Conservation (phyloP, 2,888 invertebrate species). For the Orthosia gracilis region DNA sequence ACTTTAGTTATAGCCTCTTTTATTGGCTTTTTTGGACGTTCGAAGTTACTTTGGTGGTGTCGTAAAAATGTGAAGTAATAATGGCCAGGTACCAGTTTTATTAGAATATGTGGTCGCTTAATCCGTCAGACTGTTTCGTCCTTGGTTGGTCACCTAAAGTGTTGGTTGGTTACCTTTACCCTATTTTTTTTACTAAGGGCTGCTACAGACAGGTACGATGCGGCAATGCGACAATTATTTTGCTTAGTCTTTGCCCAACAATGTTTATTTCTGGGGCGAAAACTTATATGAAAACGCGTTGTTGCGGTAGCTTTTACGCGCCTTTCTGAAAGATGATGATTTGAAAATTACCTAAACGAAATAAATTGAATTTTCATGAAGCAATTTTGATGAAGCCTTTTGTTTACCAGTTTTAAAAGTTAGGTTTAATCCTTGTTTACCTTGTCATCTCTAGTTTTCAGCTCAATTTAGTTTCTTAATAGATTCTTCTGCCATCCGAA, state of each 20-base stretch:
- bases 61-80: conserved; percentile 32
- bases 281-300: too few species aligned
- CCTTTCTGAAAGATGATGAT: too few species aligned
- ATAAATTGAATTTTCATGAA: not conserved
- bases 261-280: too few species aligned
- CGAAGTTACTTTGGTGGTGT: conserved; percentile 28
- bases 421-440: conserved; percentile 10
- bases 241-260: too few species aligned
- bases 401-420: conserved; percentile 2
- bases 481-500: too few species aligned
- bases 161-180: not conserved
- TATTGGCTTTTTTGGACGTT: conserved; percentile 46
- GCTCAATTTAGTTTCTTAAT: not conserved
- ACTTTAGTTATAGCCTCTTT: conserved; percentile 55
- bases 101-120: not conserved
- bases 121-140: not conserved
- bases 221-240: too few species aligned
- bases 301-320: too few species aligned
- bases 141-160: not conserved
- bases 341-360: not conserved
- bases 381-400: not conserved
- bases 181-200: too few species aligned
- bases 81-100: not conserved
- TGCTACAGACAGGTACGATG: too few species aligned
- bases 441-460: not conserved